A percentile compares a stretch with the other conserved stretches of the same genome.
Evolutionary conservation across 2,113 vertebrate species (phyloP).

Genomic region (Dendropsophus ebraccatus): DNA sequence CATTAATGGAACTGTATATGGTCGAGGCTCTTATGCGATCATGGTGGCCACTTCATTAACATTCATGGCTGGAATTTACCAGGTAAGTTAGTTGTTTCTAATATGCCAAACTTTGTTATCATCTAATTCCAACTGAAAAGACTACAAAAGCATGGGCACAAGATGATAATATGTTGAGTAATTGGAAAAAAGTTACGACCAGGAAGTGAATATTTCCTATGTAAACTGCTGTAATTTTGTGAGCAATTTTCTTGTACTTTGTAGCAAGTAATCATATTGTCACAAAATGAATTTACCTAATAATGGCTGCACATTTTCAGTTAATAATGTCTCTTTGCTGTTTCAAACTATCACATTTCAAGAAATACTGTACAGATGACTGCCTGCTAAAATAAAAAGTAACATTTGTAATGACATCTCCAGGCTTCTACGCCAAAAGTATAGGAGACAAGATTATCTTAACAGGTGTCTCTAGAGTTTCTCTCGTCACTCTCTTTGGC

Average conservation of each 20-base stretch:
- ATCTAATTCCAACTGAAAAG: too few relatives aligned
- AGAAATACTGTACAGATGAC: background rate
- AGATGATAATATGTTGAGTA: too few relatives aligned
- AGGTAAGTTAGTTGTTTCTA: conserved; percentile 62
- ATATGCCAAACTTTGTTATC: background rate
- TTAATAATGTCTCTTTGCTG: background rate
- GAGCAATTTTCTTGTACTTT: background rate
- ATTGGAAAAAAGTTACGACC: background rate
- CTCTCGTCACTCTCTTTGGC: background rate
- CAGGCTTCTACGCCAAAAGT: background rate
- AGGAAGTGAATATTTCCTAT: background rate
- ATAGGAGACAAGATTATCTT: background rate
- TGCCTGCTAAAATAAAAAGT: background rate
- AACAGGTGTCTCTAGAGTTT: too few relatives aligned
- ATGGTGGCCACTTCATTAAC: conserved; percentile 68
- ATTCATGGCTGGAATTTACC: conserved; percentile 68
- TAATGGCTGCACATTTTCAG: background rate
- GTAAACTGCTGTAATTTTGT: background rate
- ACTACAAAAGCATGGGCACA: too few relatives aligned
- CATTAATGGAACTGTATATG: conserved; percentile 53
- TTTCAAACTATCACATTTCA: background rate
- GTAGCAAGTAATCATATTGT: background rate
- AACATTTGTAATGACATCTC: background rate
- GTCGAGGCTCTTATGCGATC: conserved; percentile 67
- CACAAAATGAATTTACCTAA: background rate